These are phyloP conservation scores for Galbula dea DNA, from an alignment of 2,113 vertebrate genomes.

Conservation along the genomic window DNA sequence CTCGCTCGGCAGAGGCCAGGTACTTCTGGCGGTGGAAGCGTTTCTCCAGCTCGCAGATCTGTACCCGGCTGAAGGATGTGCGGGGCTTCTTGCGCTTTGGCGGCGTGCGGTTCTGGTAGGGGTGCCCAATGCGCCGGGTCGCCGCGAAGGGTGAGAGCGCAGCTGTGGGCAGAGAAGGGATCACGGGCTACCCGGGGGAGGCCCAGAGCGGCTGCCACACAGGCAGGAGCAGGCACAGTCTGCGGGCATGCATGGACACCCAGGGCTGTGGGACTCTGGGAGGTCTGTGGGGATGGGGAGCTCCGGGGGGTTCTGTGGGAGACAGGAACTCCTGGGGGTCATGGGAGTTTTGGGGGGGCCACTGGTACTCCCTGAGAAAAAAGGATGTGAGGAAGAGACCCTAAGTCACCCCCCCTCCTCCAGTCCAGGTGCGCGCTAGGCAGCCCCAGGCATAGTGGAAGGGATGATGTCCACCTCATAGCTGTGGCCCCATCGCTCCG, in stretches of 20 bases:
- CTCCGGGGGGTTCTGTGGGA: background rate
- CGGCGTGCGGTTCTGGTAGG: slow-evolving; percentile 96
- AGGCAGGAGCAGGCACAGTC: too few relatives aligned
- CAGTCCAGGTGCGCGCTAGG: accelerated
- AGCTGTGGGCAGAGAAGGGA: slow-evolving; percentile 61
- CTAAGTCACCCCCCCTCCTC: background rate
- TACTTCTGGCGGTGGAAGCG: slow-evolving; percentile 96
- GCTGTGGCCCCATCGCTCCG: accelerated
- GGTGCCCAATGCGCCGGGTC: slow-evolving; percentile 91
- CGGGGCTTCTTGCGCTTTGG: slow-evolving; percentile 98
- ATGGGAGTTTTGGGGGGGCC: background rate
- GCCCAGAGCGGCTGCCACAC: background rate
- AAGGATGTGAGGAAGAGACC: background rate
- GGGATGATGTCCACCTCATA: accelerated
- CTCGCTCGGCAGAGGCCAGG: slow-evolving; percentile 85
- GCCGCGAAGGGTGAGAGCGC: slow-evolving; percentile 90
- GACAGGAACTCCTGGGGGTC: background rate
- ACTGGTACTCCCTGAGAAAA: background rate
- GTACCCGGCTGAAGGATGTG: slow-evolving; percentile 93
- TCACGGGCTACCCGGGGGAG: background rate
- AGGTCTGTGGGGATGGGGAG: background rate
- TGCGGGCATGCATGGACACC: background rate
- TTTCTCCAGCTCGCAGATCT: slow-evolving; percentile 97
- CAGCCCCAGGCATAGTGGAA: background rate
- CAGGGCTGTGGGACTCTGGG: accelerated